These are phyloP conservation scores for Argyrosomus regius DNA, from an alignment of 2,797 vertebrate genomes.

Conservation along the genomic window DNA sequence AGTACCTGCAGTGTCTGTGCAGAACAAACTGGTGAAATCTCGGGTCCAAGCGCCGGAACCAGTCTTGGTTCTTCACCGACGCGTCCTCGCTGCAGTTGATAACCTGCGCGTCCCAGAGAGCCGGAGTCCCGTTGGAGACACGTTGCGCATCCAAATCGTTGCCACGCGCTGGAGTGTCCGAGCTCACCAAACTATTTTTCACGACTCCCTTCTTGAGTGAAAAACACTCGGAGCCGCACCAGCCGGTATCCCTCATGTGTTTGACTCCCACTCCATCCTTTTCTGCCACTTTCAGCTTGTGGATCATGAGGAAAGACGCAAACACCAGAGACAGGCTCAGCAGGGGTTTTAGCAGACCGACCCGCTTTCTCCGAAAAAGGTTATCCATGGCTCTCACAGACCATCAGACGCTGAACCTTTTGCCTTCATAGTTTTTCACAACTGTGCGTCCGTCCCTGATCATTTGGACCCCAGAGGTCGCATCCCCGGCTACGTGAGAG, in stretches of 20 bases:
- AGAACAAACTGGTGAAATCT: slow-evolving; percentile 88
- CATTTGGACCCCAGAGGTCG: slow-evolving; percentile 11
- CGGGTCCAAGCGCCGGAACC: slow-evolving; percentile 85
- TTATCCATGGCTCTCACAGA: slow-evolving; percentile 80
- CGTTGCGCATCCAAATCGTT: slow-evolving; percentile 36
- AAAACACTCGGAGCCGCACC: slow-evolving; percentile 70
- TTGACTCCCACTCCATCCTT: slow-evolving; percentile 71
- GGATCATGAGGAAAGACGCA: slow-evolving; percentile 86
- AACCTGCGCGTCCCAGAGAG: slow-evolving; percentile 81
- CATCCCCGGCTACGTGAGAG: slow-evolving; percentile 8
- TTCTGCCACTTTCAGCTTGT: slow-evolving; percentile 84
- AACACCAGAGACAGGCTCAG: slow-evolving; percentile 84
- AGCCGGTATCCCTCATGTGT: slow-evolving; percentile 39
- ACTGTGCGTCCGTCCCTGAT: slow-evolving; percentile 23
- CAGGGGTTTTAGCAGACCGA: slow-evolving; percentile 83
- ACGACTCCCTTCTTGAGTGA: slow-evolving; percentile 47
- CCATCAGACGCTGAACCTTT: slow-evolving; percentile 36
- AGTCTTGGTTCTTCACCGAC: slow-evolving; percentile 73
- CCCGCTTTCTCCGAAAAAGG: slow-evolving; percentile 80
- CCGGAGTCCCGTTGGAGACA: slow-evolving; percentile 57
- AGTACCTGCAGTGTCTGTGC: slow-evolving; percentile 89
- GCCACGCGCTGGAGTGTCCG: background rate
- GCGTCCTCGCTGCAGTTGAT: slow-evolving; percentile 84
- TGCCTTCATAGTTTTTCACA: slow-evolving; percentile 58
- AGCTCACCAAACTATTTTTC: slow-evolving; percentile 20